phyloP scores from a whole-genome alignment of 2,797 vertebrate species.

The Loris lydekkerianus region DNA sequence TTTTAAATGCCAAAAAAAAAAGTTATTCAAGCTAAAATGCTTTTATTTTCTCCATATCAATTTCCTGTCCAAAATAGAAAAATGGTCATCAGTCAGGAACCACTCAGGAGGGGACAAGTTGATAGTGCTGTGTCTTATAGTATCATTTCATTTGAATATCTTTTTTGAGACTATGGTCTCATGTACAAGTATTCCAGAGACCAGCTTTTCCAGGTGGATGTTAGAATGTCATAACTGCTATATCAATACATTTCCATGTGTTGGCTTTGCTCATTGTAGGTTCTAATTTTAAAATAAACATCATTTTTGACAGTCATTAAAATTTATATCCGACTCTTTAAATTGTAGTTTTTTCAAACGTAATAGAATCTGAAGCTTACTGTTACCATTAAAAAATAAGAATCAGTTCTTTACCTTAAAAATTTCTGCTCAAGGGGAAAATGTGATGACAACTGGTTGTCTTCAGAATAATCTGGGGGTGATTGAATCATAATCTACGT shows the following conservation, averaged over 20 bases:
- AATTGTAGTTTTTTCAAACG: neutral
- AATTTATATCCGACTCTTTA: neutral
- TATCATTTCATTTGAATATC: neutral
- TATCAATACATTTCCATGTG: neutral
- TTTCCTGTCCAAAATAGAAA: conserved; percentile 2
- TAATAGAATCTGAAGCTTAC: neutral
- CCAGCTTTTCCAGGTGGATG: neutral
- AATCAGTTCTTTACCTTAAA: neutral
- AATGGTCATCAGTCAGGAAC: neutral
- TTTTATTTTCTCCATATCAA: neutral
- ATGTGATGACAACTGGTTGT: neutral
- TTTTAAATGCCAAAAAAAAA: neutral
- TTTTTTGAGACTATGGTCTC: neutral
- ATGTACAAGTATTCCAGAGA: neutral
- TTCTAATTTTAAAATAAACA: conserved; percentile 14
- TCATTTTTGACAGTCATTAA: neutral
- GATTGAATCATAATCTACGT: neutral
- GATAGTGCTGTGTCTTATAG: neutral
- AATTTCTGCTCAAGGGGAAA: neutral
- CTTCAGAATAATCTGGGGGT: neutral
- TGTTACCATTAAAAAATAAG: neutral
- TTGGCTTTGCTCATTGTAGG: neutral
- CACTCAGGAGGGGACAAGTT: neutral
- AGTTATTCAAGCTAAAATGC: neutral
- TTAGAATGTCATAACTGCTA: neutral